Base-by-base conservation (phyloP, 2,113 vertebrate species). In the Crotalus tigris region DNA sequence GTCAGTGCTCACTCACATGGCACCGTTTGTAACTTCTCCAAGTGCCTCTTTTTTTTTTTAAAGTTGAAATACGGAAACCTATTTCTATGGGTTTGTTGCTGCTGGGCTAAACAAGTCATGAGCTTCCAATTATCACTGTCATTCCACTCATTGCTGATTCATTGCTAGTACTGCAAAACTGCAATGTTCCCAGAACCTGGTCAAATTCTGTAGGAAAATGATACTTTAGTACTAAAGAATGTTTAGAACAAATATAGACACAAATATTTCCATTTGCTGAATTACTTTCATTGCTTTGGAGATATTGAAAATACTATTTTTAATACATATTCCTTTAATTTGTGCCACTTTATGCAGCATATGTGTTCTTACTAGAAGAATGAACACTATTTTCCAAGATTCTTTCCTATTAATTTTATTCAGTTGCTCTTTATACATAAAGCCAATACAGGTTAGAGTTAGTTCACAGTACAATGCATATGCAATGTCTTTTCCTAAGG, bases 401-500 rank as follows among this genome's bases (percentile, higher is more conserved):
- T 11, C 3, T 33, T 9, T 39, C 44, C 26, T 1, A 29, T 26
- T 49, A 19, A 12, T 11, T 94, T 58, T 92, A 26, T 94, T 93
- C 49, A n/a, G 17, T 90, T 33, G 15, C 8, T 87, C 33, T 26
- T 6, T 91, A 88, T 89, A 94, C 93, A 93, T 0, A 87, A 85
- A 11, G 87, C 92, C 88, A 88, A 92, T 0, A 0, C 92, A 85
- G 81, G 94, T 95, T 91, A 92, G 0, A 0, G 55, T 94, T 85
- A 90, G 64, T 17, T 91, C 0, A 0, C 21, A 44, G 46, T 44
- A 59, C 26, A 29, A 88, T 39, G 3, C 39, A 13, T 92, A 24
- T 11, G 69, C 90, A 58, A 59, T 23, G 9, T 93, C 92, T n/a
- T 91, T 93, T 64, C 39, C 92, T 44, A 39, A 87, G 55, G 92